Evolutionary conservation across 2,888 invertebrate genomes (phyloP), one percentile per base, ranked within the genome.

Genomic region (Eubasilissa splendida): DNA sequence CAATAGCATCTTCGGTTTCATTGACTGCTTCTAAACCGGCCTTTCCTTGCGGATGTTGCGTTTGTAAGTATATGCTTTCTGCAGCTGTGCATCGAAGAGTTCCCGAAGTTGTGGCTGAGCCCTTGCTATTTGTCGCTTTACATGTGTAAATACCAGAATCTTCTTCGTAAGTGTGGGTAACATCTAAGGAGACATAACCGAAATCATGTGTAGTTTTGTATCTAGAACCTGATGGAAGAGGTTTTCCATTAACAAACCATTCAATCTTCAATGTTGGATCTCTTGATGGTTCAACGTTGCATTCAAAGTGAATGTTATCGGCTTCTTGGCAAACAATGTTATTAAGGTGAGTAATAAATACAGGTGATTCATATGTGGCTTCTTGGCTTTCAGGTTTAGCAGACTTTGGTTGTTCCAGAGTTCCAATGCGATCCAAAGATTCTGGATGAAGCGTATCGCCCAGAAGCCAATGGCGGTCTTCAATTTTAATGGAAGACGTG

Each of bases 171-270:
- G 95, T 93, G 85, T 96, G 96, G 78, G 92, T 94, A 83, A 98
- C 93, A 86, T 98, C 98, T 85, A 99, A 90, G 14, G 97, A 94
- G 10, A 99, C 96, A 86, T 96, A 97, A 80, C 99, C 99, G 88
- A 99, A 99, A 88, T 99, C 99, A 86, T 97, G 96, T 14, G 95
- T 96, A 50, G 96, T 95, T 88, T 97, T 96, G 87, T 95, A 98
- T 87, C 98, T 94, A 73, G 98, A 94, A 52, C 97, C 98, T 84
- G 93, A 93, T 84, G 95, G 96, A 80, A 99, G 89, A 11, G 96
- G 95, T 87, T 96, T 94, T 60, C 96, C 98, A 87, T 99, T 98
- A 82, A 96, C 94, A 90, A 96, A 97, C 98, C 99, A 99, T 88
- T 97, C 97, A 84, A 97, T 95, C 86, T 94, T 93, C 88, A 97